Conservation (phyloP, 2,113 vertebrate genomes). For the Urocynchramus pylzowi region DNA sequence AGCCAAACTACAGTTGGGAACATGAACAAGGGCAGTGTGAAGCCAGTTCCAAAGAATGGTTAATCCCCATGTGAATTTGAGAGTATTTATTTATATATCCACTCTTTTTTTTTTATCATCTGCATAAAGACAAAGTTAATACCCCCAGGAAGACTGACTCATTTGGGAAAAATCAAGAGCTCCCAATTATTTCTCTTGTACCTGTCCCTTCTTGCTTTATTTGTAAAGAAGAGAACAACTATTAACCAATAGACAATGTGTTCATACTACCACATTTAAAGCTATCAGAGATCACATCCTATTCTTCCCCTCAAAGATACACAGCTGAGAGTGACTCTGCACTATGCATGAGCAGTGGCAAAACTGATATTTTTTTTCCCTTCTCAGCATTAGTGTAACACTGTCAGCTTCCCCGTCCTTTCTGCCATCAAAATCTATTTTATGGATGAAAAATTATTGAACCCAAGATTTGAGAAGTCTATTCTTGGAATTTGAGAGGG, state of each 20-base stretch:
- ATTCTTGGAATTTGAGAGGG: background rate
- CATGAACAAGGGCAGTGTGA: background rate
- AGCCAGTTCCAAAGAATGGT: background rate
- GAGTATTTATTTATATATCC: background rate
- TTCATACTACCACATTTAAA: background rate
- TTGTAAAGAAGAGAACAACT: background rate
- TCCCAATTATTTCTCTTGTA: background rate
- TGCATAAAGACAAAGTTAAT: slow-evolving; percentile 25
- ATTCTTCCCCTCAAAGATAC: background rate
- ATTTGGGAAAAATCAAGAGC: slow-evolving; percentile 58
- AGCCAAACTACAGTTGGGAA: background rate
- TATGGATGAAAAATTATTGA: background rate
- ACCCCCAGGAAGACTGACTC: slow-evolving; percentile 60
- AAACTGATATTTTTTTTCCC: background rate
- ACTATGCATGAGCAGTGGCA: background rate
- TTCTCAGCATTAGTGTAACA: background rate
- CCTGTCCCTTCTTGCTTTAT: slow-evolving; percentile 61
- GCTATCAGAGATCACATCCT: background rate
- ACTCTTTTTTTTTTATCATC: background rate
- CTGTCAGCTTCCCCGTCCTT: background rate
- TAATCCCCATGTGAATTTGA: background rate
- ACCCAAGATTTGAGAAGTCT: background rate
- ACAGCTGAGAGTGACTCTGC: background rate
- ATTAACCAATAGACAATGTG: background rate
- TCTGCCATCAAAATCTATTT: background rate